Conservation (phyloP, 2,888 invertebrate genomes). For the Trimorus sp. region DNA sequence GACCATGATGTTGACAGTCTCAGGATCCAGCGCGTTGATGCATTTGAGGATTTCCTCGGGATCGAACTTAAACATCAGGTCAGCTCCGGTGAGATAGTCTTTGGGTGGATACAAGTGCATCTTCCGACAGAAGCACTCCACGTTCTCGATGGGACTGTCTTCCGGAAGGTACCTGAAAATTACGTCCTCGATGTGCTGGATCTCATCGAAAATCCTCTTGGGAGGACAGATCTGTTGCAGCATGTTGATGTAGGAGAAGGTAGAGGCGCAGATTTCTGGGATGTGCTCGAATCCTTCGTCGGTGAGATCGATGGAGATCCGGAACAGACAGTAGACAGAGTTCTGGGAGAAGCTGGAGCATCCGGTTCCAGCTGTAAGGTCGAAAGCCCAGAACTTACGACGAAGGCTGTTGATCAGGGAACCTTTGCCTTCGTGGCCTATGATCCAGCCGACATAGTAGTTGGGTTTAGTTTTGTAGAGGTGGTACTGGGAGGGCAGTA, state of each 20-base stretch:
- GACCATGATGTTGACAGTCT: conserved; percentile 88
- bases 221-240: conserved; percentile 86
- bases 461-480: conserved; percentile 90
- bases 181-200: conserved; percentile 86
- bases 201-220: conserved; percentile 84
- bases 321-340: conserved; percentile 89
- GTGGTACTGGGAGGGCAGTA: conserved; percentile 81
- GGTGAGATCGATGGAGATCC: conserved; percentile 88
- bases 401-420: conserved; percentile 90
- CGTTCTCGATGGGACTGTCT: conserved; percentile 88
- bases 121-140: conserved; percentile 88
- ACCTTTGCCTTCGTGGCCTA: conserved; percentile 93
- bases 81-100: conserved; percentile 90
- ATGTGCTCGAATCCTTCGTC: conserved; percentile 89
- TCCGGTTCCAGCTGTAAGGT: conserved; percentile 87
- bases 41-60: conserved; percentile 85
- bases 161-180: conserved; percentile 86
- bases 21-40: conserved; percentile 85
- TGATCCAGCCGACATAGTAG: conserved; percentile 87
- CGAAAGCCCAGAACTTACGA: conserved; percentile 90
- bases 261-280: conserved; percentile 87
- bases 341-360: conserved; percentile 91
- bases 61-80: conserved; percentile 89
- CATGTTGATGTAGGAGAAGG: conserved; percentile 91
- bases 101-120: conserved; percentile 91